A percentile compares a stretch with the other conserved stretches of the same genome.
Evolutionary conservation across 1,140 invertebrate species (phyloP).

Genomic region (Trichomalopsis sarcophagae): DNA sequence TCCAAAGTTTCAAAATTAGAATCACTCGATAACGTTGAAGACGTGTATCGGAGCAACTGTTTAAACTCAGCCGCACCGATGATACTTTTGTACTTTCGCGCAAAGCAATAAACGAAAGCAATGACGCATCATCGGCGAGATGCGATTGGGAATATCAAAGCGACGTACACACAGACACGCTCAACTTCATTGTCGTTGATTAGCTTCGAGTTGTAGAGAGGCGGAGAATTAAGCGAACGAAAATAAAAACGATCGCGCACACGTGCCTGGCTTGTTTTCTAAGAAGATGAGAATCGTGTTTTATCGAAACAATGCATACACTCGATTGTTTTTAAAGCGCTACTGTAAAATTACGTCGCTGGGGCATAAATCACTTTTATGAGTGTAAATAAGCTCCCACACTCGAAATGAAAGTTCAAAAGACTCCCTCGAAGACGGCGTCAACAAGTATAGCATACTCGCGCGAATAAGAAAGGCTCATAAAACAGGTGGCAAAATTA

Average conservation of each 20-base stretch:
- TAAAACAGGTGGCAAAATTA: too few relatives aligned
- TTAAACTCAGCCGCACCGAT: not conserved
- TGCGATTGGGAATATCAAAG: constrained; percentile 29
- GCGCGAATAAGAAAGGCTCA: too few relatives aligned
- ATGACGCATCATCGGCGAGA: constrained; percentile 12
- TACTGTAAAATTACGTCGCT: too few relatives aligned
- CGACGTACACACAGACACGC: constrained; percentile 13
- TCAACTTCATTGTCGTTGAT: constrained; percentile 3
- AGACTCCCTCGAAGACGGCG: too few relatives aligned
- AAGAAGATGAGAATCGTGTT: too few relatives aligned
- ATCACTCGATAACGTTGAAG: not conserved
- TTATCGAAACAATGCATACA: too few relatives aligned
- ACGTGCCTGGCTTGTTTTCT: not conserved
- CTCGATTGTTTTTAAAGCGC: too few relatives aligned
- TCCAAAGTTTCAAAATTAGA: too few relatives aligned
- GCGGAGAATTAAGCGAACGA: not conserved
- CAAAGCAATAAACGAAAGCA: constrained; percentile 35
- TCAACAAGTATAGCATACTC: too few relatives aligned
- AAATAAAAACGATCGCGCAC: not conserved
- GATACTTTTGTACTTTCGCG: constrained; percentile 20
- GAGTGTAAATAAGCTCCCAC: too few relatives aligned
- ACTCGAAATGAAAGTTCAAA: too few relatives aligned
- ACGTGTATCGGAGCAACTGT: not conserved
- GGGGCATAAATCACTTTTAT: too few relatives aligned
- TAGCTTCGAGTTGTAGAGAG: constrained; percentile 6